Conservation (phyloP, 2,888 invertebrate species). For the Eristalinus sepulchralis region DNA sequence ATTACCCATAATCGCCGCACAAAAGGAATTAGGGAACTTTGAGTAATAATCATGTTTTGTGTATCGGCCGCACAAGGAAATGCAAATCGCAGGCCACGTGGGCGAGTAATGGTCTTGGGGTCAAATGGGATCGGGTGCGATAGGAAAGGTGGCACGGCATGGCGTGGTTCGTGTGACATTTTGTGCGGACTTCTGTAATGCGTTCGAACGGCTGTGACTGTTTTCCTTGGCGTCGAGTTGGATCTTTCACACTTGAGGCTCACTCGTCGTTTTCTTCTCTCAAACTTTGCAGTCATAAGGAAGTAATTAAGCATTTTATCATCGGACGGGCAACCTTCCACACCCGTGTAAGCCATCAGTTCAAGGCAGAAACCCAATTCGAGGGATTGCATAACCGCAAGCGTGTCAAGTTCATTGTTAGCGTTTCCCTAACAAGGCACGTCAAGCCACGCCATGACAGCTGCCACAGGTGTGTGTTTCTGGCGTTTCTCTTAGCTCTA, state of each 20-base stretch:
- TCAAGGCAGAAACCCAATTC: background rate
- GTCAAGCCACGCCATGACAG: constrained; percentile 11
- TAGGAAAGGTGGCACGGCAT: background rate
- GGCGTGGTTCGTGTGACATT: background rate
- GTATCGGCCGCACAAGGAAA: constrained; percentile 24
- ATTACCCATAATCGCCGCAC: constrained; percentile 54
- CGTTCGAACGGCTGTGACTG: no score
- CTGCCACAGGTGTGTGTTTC: constrained; percentile 20
- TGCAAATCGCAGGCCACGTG: constrained; percentile 51
- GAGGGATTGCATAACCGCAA: constrained; percentile 12
- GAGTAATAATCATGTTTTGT: constrained; percentile 15
- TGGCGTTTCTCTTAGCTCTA: constrained; percentile 3
- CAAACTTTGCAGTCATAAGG: background rate
- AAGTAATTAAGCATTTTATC: background rate
- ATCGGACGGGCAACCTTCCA: constrained; percentile 9
- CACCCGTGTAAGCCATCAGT: background rate
- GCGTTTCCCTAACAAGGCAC: constrained; percentile 15
- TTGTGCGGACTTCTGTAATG: background rate
- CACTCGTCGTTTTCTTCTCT: no score
- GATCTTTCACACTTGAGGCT: no score
- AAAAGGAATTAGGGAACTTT: constrained; percentile 36
- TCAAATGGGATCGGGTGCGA: background rate
- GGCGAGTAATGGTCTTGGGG: background rate
- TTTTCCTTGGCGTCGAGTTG: no score
- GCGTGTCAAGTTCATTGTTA: constrained; percentile 66